Evolutionary conservation across 2,888 invertebrate genomes (phyloP).

Genomic region (Tipula helvola): DNA sequence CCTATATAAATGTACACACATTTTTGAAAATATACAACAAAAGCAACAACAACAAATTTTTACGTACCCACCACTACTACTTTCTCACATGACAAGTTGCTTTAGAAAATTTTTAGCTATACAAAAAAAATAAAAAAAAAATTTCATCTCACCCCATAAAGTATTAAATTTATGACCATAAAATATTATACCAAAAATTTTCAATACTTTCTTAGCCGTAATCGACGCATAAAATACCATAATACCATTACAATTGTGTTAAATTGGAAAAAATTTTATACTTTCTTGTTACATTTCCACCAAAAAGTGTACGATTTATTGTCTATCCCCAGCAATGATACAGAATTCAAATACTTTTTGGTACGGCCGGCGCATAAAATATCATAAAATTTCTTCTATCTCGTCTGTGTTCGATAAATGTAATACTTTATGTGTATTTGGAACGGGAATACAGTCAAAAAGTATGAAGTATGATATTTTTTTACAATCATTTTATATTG

Average conservation of each 20-base stretch:
- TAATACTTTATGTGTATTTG: constrained; percentile 29
- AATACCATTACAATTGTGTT: not conserved
- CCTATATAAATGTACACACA: not conserved
- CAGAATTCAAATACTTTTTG: constrained; percentile 23
- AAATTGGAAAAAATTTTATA: not conserved
- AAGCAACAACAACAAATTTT: not conserved
- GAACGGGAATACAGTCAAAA: constrained; percentile 29
- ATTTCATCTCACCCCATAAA: constrained; percentile 4
- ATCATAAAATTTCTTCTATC: constrained; percentile 32
- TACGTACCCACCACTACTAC: constrained; percentile 13
- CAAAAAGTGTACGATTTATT: constrained; percentile 23
- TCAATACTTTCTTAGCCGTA: constrained; percentile 10
- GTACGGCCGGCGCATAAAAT: constrained; percentile 31
- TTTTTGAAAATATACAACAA: not conserved
- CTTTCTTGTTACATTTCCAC: constrained; percentile 15
- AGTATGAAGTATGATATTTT: constrained; percentile 21
- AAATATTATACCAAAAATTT: not conserved
- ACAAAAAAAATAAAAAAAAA: constrained; percentile 5
- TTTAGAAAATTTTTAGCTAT: constrained; percentile 18
- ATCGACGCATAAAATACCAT: constrained; percentile 12
- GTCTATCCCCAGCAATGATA: constrained; percentile 19
- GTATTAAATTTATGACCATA: not conserved
- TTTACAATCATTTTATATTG: not conserved
- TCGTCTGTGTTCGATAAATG: constrained; percentile 22
- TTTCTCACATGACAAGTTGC: constrained; percentile 19